Evolutionary conservation across 2,888 invertebrate species (phyloP).

Genomic region (Malacosoma neustria): DNA sequence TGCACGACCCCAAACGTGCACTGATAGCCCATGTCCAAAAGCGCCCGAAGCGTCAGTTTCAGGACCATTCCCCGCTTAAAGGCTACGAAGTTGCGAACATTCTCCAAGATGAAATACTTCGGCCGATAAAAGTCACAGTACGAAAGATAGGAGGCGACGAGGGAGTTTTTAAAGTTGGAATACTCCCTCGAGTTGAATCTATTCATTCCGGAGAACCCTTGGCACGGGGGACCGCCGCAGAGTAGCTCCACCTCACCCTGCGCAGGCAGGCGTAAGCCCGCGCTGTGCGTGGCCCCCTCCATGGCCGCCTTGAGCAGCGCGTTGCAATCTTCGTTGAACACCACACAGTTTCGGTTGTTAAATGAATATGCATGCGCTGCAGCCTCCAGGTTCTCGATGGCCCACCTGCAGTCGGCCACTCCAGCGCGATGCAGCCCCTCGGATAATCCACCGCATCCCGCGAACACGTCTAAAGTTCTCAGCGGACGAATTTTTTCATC

Average conservation of each 20-base stretch:
- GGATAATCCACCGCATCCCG: conserved; percentile 89
- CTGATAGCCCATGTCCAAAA: conserved; percentile 90
- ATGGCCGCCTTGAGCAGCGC: conserved; percentile 79
- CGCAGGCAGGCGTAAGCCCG: conserved; percentile 77
- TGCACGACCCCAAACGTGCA: conserved; percentile 90
- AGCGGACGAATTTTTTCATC: conserved; percentile 63
- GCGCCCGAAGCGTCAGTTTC: conserved; percentile 83
- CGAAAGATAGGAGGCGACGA: conserved; percentile 86
- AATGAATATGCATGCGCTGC: conserved; percentile 87
- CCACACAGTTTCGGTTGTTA: conserved; percentile 82
- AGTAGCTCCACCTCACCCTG: conserved; percentile 88
- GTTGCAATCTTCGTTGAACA: conserved; percentile 90
- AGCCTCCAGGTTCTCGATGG: conserved; percentile 84
- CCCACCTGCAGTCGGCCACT: conserved; percentile 83
- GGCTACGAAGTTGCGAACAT: conserved; percentile 89
- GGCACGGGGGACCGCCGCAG: conserved; percentile 92
- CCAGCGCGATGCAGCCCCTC: conserved; percentile 83
- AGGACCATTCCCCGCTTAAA: conserved; percentile 88
- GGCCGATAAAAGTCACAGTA: conserved; percentile 92
- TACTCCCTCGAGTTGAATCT: conserved; percentile 89
- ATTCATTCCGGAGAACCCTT: conserved; percentile 94
- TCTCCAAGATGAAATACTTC: conserved; percentile 87
- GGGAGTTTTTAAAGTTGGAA: conserved; percentile 89
- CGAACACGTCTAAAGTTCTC: conserved; percentile 85
- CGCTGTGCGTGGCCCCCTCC: conserved; percentile 70